Evolutionary conservation across 2,888 invertebrate species (phyloP).

Genomic region (Aquatica leii): DNA sequence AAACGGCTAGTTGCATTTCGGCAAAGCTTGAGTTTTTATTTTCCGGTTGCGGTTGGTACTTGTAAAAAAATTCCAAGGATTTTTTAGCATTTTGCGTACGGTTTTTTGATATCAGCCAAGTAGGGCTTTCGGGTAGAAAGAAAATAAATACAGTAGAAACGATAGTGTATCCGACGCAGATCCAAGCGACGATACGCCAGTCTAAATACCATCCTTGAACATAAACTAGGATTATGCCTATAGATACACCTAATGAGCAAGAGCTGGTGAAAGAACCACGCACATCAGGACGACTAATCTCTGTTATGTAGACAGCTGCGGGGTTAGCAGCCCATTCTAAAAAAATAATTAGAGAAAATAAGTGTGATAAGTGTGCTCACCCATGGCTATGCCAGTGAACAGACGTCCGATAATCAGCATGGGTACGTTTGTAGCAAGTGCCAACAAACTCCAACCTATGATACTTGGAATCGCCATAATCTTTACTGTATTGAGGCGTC

Average conservation of each 20-base stretch:
- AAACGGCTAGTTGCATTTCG: conserved; percentile 63
- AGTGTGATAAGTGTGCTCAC: conserved; percentile 43
- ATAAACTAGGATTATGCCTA: conserved; percentile 66
- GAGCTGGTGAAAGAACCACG: conserved; percentile 65
- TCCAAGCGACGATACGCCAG: conserved; percentile 66
- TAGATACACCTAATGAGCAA: conserved; percentile 61
- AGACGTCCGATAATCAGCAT: conserved; percentile 63
- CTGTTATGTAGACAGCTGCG: conserved; percentile 68
- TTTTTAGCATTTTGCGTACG: conserved; percentile 63
- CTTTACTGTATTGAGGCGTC: conserved; percentile 64
- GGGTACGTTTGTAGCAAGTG: conserved; percentile 60
- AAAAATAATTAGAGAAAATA: conserved; percentile 24
- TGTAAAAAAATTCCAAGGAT: conserved; percentile 58
- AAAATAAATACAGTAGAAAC: conserved; percentile 61
- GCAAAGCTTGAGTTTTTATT: conserved; percentile 59
- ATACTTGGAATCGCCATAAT: conserved; percentile 63
- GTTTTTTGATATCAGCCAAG: conserved; percentile 66
- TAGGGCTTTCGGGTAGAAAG: conserved; percentile 66
- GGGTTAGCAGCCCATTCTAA: conserved; percentile 65
- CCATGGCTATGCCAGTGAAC: conserved; percentile 63
- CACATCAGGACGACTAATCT: conserved; percentile 66
- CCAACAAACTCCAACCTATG: conserved; percentile 65
- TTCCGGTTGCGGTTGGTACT: conserved; percentile 58
- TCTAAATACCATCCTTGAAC: conserved; percentile 63
- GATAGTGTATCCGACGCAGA: conserved; percentile 62